phyloP scores from a whole-genome alignment of 2,888 invertebrate genomes.

The Malacosoma neustria region DNA sequence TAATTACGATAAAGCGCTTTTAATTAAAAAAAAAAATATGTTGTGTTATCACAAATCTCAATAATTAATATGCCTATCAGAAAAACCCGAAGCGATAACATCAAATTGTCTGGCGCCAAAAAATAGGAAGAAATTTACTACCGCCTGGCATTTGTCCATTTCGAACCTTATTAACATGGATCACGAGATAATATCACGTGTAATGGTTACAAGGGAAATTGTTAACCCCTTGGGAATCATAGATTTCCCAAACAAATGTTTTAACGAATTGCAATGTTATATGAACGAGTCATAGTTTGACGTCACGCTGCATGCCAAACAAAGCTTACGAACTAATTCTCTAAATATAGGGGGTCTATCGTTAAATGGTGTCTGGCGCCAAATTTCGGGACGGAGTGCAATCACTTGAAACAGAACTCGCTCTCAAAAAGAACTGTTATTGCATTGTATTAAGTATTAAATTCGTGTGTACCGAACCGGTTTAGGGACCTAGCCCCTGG shows the following conservation, averaged over 20 bases:
- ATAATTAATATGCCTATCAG: too few relatives aligned
- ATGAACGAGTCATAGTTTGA: neutral
- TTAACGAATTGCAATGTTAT: constrained; percentile 3
- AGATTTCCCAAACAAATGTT: constrained; percentile 5
- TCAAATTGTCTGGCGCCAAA: neutral
- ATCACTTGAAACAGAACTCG: constrained; percentile 1
- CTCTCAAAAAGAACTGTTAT: neutral
- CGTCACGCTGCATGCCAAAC: constrained; percentile 20
- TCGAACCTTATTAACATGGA: neutral
- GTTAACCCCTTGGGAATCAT: neutral
- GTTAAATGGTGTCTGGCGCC: constrained; percentile 57
- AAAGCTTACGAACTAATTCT: constrained; percentile 25
- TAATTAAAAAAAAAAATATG: too few relatives aligned
- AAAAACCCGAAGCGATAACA: too few relatives aligned
- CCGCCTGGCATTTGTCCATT: neutral
- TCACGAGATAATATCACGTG: too few relatives aligned
- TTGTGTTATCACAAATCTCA: too few relatives aligned
- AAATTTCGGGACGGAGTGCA: constrained; percentile 32
- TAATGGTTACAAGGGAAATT: too few relatives aligned
- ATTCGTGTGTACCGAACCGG: neutral
- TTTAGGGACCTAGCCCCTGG: constrained; percentile 4
- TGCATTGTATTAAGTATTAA: neutral
- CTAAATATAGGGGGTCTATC: constrained; percentile 31
- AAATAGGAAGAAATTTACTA: neutral
- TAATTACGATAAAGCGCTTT: too few relatives aligned